Percentiles rank a stretch among this genome's conserved stretches.
Conservation (phyloP, 2,113 vertebrate species). For the Aplodontia rufa region DNA sequence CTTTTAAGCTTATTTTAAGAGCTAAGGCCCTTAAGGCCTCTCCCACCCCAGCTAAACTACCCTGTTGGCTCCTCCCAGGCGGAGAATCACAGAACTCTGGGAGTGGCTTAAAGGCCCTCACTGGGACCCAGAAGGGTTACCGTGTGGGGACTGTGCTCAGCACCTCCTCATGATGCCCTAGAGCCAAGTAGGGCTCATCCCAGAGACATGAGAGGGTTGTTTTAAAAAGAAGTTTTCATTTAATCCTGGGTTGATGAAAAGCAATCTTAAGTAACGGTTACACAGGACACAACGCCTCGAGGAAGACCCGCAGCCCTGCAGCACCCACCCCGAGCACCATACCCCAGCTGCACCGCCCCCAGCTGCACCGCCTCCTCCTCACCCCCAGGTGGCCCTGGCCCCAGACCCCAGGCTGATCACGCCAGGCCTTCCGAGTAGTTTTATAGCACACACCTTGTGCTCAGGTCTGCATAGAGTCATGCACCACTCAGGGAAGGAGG, state of each 20-base stretch:
- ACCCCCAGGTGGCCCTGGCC: fast-evolving
- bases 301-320: background rate
- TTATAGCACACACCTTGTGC: fast-evolving
- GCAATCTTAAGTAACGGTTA: background rate
- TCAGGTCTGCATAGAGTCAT: too few relatives aligned
- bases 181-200: background rate
- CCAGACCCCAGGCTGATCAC: fast-evolving
- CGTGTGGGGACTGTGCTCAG: fast-evolving
- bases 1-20: background rate
- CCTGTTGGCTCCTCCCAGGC: background rate
- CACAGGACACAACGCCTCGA: background rate
- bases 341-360: background rate
- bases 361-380: background rate
- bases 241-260: background rate
- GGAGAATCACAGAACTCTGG: background rate
- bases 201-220: background rate
- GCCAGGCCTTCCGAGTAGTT: fast-evolving
- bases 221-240: background rate
- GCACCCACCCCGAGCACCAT: too few relatives aligned
- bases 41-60: fast-evolving
- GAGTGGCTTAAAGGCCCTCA: fast-evolving
- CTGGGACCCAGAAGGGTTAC: fast-evolving
- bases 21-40: background rate
- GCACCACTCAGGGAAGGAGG: too few relatives aligned
- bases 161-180: background rate